A percentile compares a stretch with the other conserved stretches of the same genome.
These are phyloP conservation scores for Mercenaria mercenaria DNA, from an alignment of 1,140 invertebrate genomes.

Conservation along the genomic window DNA sequence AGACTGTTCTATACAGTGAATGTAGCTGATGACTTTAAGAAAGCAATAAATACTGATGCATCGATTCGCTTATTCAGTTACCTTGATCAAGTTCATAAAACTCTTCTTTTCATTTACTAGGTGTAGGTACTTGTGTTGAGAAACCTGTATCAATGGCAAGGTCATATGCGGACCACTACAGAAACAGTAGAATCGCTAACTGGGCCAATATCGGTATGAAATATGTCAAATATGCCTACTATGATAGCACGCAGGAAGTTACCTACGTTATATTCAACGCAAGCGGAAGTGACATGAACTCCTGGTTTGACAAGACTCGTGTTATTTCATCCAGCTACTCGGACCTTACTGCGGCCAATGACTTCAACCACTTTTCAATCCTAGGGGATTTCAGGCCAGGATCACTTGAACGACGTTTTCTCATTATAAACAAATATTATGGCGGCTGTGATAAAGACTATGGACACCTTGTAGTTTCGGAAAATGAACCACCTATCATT, in stretches of 20 bases:
- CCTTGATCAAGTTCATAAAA: no score
- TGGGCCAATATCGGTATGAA: neutral
- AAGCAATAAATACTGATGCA: no score
- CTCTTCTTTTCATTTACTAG: no score
- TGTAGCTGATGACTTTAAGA: no score
- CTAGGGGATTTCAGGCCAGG: neutral
- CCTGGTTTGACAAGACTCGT: conserved; percentile 35
- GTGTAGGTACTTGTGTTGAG: neutral
- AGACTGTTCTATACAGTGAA: no score
- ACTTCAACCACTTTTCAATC: conserved; percentile 17
- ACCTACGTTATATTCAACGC: conserved; percentile 38
- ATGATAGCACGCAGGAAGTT: conserved; percentile 8
- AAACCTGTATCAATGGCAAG: conserved; percentile 28
- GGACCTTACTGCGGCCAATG: neutral
- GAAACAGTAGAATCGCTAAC: neutral
- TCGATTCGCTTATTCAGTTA: no score
- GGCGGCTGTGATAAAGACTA: conserved; percentile 13
- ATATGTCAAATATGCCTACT: conserved; percentile 38
- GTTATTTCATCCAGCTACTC: conserved; percentile 27
- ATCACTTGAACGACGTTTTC: neutral
- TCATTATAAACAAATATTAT: conserved; percentile 25
- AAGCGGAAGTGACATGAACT: neutral
- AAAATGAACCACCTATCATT: neutral
- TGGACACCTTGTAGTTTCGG: conserved; percentile 8
- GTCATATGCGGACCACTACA: conserved; percentile 7